Conservation (phyloP, 2,113 vertebrate genomes). For the Rhinolophus sinicus region DNA sequence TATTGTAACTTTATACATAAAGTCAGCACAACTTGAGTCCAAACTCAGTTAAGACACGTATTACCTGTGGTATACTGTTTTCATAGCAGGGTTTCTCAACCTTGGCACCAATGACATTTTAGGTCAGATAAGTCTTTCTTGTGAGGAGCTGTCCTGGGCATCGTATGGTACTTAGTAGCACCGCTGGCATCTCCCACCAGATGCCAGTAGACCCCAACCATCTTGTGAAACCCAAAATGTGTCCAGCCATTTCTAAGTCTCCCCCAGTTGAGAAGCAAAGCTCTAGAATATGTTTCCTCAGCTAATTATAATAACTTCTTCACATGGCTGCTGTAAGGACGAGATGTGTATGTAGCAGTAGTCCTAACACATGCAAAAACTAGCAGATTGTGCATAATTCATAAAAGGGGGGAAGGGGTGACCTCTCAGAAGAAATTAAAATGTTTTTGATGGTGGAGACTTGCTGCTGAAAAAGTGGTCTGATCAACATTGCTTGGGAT, state of each 20-base stretch:
- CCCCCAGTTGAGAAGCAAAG: not conserved
- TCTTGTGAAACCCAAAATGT: not conserved
- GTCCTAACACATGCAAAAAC: not conserved
- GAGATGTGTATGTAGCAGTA: not conserved
- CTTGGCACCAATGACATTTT: not conserved
- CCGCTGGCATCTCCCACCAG: not conserved
- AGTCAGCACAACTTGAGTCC: not conserved
- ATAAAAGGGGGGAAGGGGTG: not conserved
- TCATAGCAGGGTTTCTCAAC: not conserved
- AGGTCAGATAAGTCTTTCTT: not conserved
- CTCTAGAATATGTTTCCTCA: not conserved
- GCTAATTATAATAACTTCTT: not conserved
- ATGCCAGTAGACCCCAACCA: not conserved
- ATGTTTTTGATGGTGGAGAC: not conserved
- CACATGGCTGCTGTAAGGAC: not conserved
- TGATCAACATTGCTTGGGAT: not conserved
- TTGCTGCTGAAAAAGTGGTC: not conserved
- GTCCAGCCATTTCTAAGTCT: not conserved
- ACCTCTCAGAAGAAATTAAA: not conserved
- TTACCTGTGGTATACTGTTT: not conserved
- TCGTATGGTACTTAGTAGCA: not conserved
- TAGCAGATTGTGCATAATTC: not conserved
- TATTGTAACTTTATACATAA: not conserved
- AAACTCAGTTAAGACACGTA: not conserved
- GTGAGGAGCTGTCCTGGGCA: not conserved